Evolutionary conservation across 2,888 invertebrate genomes (phyloP).

Genomic region (Drosophila stalkeri): DNA sequence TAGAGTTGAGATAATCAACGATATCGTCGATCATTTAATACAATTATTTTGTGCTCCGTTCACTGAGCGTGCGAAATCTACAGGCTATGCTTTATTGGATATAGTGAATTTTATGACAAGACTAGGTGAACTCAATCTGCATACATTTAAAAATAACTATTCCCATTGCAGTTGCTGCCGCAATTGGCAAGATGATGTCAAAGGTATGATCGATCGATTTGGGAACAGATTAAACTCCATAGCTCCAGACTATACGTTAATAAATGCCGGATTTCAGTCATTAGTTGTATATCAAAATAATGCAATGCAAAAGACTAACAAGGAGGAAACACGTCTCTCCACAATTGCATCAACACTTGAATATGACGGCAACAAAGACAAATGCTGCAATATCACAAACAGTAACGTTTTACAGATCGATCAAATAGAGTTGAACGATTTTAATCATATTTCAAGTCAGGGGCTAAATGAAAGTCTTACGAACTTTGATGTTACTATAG

Average conservation of each 20-base stretch:
- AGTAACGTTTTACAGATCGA: not conserved
- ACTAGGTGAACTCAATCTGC: constrained; percentile 20
- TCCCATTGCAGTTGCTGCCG: constrained; percentile 39
- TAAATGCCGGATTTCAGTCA: not conserved
- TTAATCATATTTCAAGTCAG: not conserved
- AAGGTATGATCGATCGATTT: not conserved
- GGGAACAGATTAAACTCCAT: not conserved
- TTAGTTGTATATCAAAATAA: not conserved
- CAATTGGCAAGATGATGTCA: not conserved
- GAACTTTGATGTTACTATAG: not conserved
- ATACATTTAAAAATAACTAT: not conserved
- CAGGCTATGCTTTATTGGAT: constrained; percentile 34
- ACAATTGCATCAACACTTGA: not conserved
- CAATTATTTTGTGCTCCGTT: not conserved
- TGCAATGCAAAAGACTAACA: not conserved
- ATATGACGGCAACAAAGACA: not conserved
- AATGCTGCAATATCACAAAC: not conserved
- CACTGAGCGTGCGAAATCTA: not conserved
- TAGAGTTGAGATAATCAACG: constrained; percentile 51
- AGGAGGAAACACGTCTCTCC: not conserved
- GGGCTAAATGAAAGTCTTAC: not conserved
- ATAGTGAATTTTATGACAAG: constrained; percentile 26
- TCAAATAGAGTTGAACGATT: not conserved
- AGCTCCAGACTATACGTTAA: not conserved
- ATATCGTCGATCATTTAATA: constrained; percentile 34